These are phyloP conservation scores for Caenorhabditis imperialis DNA, from an alignment of 2,888 invertebrate genomes.

Conservation along the genomic window DNA sequence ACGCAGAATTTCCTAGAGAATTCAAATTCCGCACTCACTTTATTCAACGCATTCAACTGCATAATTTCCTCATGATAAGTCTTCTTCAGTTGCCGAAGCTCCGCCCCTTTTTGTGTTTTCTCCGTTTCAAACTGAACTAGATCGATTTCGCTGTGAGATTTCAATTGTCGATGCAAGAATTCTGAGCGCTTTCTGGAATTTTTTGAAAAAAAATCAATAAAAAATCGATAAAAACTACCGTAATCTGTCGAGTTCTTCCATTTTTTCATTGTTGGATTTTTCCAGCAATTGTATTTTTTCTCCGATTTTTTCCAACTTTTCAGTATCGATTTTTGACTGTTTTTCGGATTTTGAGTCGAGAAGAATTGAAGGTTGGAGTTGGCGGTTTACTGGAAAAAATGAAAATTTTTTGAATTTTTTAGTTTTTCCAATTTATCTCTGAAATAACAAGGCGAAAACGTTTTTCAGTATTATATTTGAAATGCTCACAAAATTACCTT, in stretches of 20 bases:
- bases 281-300: conserved; percentile 27
- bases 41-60: conserved; percentile 41
- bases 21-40: conserved; percentile 8
- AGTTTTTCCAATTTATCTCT: background rate
- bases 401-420: too few species aligned
- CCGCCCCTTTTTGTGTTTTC: conserved; percentile 24
- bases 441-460: too few species aligned
- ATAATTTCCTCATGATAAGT: conserved; percentile 39
- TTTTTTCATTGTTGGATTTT: conserved; percentile 21
- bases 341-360: conserved; percentile 34
- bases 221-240: conserved; percentile 2
- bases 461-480: too few species aligned
- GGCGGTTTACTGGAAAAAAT: conserved; percentile 32
- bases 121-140: conserved; percentile 40
- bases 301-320: conserved; percentile 12
- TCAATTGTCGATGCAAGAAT: conserved; percentile 19
- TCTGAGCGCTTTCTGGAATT: conserved; percentile 21
- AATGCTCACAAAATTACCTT: too few species aligned
- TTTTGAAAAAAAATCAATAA: too few species aligned
- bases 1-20: too few species aligned
- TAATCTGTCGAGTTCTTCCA: conserved; percentile 34
- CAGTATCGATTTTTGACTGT: conserved; percentile 18
- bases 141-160: conserved; percentile 18
- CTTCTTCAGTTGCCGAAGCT: conserved; percentile 27
- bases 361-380: conserved; percentile 32